Evolutionary conservation across 2,797 vertebrate species (phyloP), one percentile per base, ranked within the genome.

Genomic region (Podarcis siculus): DNA sequence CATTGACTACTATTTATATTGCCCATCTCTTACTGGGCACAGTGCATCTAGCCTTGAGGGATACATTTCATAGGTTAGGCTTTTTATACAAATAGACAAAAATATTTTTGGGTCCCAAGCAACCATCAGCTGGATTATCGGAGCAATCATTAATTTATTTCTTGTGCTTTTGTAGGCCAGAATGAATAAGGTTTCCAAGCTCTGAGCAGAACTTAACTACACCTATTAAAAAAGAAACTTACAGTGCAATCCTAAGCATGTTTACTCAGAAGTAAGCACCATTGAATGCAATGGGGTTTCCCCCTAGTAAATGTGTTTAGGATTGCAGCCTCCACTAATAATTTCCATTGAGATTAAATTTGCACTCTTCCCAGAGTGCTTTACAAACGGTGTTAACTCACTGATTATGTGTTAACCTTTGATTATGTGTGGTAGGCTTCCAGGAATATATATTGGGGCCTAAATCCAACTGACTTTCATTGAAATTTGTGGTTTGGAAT

Each of bases 81-180:
- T 93, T 91, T 90, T 90, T 71, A 76, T 79, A 93, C 89, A 89
- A 91, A 94, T 94, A 87, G 92, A 89, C 91, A 90, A 82, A 93
- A 95, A 92, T 91, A 91, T 92, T 86, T 94, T 95, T 95, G 92
- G 93, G 90, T 94, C 88, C 94, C 91, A 94, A 89, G 91, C 89
- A 84, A 90, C 90, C 92, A 79, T 23, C 25, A 85, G 37, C 58
- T 82, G 72, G 58, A 6, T 77, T 82, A 77, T 32, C 32, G 49
- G 75, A 49, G 67, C 19, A 42, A 80, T 39, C 35, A 72, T 23
- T 19, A 75, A 13, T n/a, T 81, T 55, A 80, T 39, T 86, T 86
- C 42, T 77, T 80, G 64, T 75, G 69, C 58, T 85, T 37, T 83
- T 81, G 39, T 67, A 27, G 78, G 88, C 71, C 45, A 81, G 23